Evolutionary conservation across 2,113 vertebrate genomes (phyloP).

Genomic region (Lepisosteus osseus): DNA sequence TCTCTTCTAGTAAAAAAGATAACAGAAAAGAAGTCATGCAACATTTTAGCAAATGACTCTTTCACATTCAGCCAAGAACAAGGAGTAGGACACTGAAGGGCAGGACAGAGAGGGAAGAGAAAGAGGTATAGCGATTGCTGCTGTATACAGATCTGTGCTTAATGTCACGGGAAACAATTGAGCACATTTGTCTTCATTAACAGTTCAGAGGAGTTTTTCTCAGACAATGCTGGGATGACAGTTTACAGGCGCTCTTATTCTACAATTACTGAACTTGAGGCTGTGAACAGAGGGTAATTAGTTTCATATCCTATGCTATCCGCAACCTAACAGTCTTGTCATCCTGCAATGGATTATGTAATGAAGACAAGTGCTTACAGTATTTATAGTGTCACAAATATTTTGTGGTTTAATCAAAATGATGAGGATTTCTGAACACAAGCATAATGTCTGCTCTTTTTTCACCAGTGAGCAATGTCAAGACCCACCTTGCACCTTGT

Average conservation of each 20-base stretch:
- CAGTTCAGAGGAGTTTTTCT: conserved; percentile 51
- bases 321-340: conserved; percentile 62
- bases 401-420: conserved; percentile 23
- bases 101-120: conserved; percentile 5
- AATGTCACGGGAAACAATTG: conserved; percentile 46
- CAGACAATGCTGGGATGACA: conserved; percentile 43
- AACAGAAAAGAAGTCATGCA: too few species aligned
- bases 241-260: conserved; percentile 50
- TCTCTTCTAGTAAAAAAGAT: too few species aligned
- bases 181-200: conserved; percentile 70
- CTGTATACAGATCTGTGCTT: conserved; percentile 37
- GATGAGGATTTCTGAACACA: conserved; percentile 13
- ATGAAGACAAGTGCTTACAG: conserved; percentile 21
- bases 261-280: conserved; percentile 53
- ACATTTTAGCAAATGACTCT: too few species aligned
- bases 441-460: not conserved
- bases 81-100: conserved; percentile 1
- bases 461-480: too few species aligned
- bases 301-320: conserved; percentile 57
- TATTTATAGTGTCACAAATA: conserved; percentile 24
- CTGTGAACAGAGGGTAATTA: conserved; percentile 66
- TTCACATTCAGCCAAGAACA: not conserved
- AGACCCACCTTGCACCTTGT: too few species aligned
- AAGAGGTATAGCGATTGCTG: conserved; percentile 8
- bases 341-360: conserved; percentile 49